These are phyloP conservation scores for Cephalopachus bancanus DNA, from an alignment of 2,797 vertebrate species.

Conservation along the genomic window DNA sequence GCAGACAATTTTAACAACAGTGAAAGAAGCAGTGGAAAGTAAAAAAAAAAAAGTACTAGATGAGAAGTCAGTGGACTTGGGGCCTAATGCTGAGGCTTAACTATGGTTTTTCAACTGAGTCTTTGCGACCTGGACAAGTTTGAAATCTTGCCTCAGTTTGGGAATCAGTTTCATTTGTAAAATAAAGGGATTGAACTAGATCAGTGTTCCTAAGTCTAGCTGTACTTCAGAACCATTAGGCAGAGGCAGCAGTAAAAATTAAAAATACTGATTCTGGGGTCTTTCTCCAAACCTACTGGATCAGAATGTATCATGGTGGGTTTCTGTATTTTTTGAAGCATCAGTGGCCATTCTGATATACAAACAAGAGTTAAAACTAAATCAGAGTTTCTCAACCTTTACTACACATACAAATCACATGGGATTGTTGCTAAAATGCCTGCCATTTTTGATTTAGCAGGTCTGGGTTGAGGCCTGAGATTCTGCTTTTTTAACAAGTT, in stretches of 20 bases:
- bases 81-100: constrained; percentile 45
- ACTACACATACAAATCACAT: background rate
- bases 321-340: background rate
- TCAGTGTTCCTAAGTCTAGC: constrained; percentile 28
- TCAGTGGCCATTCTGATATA: background rate
- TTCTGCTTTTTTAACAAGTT: constrained; percentile 50
- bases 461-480: background rate
- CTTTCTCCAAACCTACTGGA: background rate
- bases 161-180: constrained; percentile 51
- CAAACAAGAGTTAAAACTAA: background rate
- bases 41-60: constrained; percentile 15
- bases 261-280: background rate
- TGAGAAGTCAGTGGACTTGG: background rate
- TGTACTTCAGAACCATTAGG: constrained; percentile 19
- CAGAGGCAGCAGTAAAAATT: constrained; percentile 9
- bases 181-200: background rate
- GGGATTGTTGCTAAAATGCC: background rate
- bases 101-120: constrained; percentile 20
- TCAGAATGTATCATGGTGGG: background rate
- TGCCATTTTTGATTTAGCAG: background rate
- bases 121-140: constrained; percentile 1
- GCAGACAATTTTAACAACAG: constrained; percentile 45
- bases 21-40: background rate
- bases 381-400: constrained; percentile 21
- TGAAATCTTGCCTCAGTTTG: background rate